A percentile compares a stretch with the other conserved stretches of the same genome.
phyloP scores from a whole-genome alignment of 2,797 vertebrate genomes.

The Apodemus agrarius region DNA sequence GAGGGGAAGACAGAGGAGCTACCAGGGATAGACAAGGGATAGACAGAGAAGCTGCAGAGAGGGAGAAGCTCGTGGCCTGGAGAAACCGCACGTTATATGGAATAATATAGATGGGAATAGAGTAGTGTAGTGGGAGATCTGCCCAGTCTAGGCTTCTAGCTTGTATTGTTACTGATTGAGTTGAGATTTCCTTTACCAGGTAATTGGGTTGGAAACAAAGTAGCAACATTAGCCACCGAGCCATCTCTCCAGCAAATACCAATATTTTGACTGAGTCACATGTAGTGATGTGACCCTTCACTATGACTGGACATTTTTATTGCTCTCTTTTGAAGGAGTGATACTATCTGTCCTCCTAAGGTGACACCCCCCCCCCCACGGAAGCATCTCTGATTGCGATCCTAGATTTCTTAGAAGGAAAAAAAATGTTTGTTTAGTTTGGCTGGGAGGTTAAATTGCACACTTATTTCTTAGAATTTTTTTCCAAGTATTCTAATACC shows the following conservation, averaged over 20 bases:
- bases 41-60: too few relatives aligned
- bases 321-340: background rate
- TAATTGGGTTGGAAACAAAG: too few relatives aligned
- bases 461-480: background rate
- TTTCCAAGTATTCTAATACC: background rate
- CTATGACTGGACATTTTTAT: background rate
- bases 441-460: background rate
- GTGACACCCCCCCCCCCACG: background rate
- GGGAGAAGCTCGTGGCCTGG: too few relatives aligned
- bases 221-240: background rate
- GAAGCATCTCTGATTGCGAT: constrained; percentile 20
- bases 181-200: too few relatives aligned
- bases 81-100: too few relatives aligned
- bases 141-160: too few relatives aligned
- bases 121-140: too few relatives aligned
- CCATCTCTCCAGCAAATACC: background rate
- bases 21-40: too few relatives aligned
- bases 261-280: background rate
- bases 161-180: too few relatives aligned
- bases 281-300: background rate
- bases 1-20: too few relatives aligned
- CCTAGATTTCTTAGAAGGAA: constrained; percentile 2
- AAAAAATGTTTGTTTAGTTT: background rate
- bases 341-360: background rate
- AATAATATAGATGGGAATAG: too few relatives aligned